Percentiles rank a stretch among this genome's conserved stretches.
Conservation (phyloP, 2,113 vertebrate genomes). For the Hippotragus niger region DNA sequence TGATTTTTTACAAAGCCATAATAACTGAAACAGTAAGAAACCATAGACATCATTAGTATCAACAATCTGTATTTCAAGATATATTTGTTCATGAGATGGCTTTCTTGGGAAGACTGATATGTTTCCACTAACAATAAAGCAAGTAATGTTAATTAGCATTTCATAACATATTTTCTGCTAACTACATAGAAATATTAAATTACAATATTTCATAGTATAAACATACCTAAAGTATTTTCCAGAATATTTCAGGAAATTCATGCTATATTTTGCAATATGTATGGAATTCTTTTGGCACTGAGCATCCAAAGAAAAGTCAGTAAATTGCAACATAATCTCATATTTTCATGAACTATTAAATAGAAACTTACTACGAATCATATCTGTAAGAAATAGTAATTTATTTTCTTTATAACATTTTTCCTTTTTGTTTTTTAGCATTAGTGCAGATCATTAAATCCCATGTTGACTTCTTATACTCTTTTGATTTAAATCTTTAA, state of each 20-base stretch:
- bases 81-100: background rate
- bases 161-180: background rate
- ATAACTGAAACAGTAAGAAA: background rate
- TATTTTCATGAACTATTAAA: background rate
- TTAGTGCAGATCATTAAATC: background rate
- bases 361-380: background rate
- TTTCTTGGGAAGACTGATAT: background rate
- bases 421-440: background rate
- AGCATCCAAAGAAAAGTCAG: background rate
- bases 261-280: background rate
- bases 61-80: background rate
- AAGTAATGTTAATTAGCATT: background rate
- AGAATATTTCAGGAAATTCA: background rate
- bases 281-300: background rate
- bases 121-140: background rate
- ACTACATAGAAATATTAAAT: background rate
- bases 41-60: background rate
- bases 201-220: background rate
- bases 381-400: background rate
- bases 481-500: background rate
- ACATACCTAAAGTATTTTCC: background rate
- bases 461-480: background rate
- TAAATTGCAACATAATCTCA: background rate
- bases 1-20: background rate
- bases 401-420: background rate